Evolutionary conservation across 2,113 vertebrate species (phyloP).

Genomic region (Tragulus kanchil): DNA sequence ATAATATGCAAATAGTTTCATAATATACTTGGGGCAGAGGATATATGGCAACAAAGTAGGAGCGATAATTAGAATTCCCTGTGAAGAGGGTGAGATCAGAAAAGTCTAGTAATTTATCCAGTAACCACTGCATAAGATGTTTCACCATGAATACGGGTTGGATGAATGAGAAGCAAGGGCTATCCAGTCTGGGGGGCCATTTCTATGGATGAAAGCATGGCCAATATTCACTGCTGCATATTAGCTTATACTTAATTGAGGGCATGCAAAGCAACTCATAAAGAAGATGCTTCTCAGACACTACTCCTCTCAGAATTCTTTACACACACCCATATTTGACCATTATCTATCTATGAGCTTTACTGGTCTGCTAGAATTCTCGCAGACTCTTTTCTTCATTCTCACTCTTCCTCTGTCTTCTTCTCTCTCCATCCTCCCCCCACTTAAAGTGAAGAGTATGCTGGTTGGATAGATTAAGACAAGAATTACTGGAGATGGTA

Average conservation of each 20-base stretch:
- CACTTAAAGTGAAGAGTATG: background rate
- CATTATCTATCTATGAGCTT: background rate
- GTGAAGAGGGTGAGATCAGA: background rate
- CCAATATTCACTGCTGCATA: fast-evolving
- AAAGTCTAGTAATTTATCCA: background rate
- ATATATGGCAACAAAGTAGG: background rate
- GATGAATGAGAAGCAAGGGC: too few species aligned
- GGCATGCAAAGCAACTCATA: background rate
- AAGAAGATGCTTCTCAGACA: background rate
- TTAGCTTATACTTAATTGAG: background rate
- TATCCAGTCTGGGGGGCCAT: background rate
- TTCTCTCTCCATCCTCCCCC: too few species aligned
- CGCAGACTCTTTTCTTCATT: background rate
- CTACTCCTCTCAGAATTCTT: background rate
- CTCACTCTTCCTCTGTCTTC: background rate
- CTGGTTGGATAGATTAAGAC: background rate
- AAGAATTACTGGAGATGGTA: background rate
- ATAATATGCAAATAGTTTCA: background rate
- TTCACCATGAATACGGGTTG: background rate
- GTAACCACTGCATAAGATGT: background rate
- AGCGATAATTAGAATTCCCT: background rate
- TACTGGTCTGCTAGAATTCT: background rate
- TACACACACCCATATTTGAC: background rate
- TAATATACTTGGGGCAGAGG: background rate
- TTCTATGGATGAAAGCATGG: background rate